Evolutionary conservation across 2,113 vertebrate species (phyloP).

Genomic region (Antennarius striatus): DNA sequence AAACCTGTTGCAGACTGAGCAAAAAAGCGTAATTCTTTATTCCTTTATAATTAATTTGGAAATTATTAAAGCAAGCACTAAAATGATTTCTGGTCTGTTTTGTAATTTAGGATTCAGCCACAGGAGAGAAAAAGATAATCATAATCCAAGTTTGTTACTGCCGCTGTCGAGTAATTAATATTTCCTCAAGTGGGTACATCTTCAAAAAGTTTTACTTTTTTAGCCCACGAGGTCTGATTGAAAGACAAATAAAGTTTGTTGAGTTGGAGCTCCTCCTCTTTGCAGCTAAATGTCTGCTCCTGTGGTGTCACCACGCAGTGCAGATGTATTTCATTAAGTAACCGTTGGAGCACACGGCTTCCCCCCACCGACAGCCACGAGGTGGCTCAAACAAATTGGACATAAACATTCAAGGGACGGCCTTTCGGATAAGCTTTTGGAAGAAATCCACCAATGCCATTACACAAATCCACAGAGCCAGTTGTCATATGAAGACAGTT

Average conservation of each 20-base stretch:
- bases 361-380: slow-evolving; percentile 14
- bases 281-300: slow-evolving; percentile 30
- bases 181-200: not conserved
- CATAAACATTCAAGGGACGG: slow-evolving; percentile 26
- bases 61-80: too few species aligned
- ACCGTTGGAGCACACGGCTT: slow-evolving; percentile 57
- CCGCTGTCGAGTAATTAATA: too few species aligned
- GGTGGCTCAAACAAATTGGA: slow-evolving; percentile 17
- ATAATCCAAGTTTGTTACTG: too few species aligned
- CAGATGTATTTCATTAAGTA: slow-evolving; percentile 45
- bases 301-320: slow-evolving; percentile 15
- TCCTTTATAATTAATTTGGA: too few species aligned
- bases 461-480: slow-evolving; percentile 19
- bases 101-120: too few species aligned
- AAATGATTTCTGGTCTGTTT: too few species aligned
- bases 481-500: slow-evolving; percentile 25
- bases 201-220: not conserved
- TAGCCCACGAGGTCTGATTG: slow-evolving; percentile 9
- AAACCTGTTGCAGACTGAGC: too few species aligned
- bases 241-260: slow-evolving; percentile 23
- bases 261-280: slow-evolving; percentile 21
- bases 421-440: slow-evolving; percentile 16
- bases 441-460: slow-evolving; percentile 27
- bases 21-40: too few species aligned
- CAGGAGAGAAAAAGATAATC: too few species aligned